Conservation (phyloP, 2,113 vertebrate genomes). For the Perca schrenkii region DNA sequence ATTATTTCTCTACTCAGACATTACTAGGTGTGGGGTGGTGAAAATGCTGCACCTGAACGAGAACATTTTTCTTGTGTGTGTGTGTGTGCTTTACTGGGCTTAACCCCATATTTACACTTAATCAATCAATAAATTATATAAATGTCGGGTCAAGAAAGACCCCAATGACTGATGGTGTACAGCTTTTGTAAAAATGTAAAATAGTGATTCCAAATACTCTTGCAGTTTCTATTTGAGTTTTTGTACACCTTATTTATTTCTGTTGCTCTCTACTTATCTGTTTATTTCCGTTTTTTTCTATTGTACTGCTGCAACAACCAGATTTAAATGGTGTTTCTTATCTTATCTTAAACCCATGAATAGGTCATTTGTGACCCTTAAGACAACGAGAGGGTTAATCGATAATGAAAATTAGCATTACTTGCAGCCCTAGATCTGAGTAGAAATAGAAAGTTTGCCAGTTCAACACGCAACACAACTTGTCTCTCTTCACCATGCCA, state of each 20-base stretch:
- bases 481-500: constrained; percentile 19
- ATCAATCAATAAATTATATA: too few species aligned
- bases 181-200: not conserved
- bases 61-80: not conserved
- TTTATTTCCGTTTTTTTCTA: too few species aligned
- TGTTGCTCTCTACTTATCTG: too few species aligned
- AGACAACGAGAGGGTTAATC: not conserved
- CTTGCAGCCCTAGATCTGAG: not conserved
- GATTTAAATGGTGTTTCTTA: not conserved
- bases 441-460: not conserved
- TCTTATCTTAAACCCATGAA: not conserved
- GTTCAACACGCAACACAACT: not conserved
- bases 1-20: too few species aligned
- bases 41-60: not conserved
- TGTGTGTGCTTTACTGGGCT: too few species aligned
- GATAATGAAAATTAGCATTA: not conserved
- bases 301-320: too few species aligned
- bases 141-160: not conserved
- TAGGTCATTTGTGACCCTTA: not conserved
- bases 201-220: not conserved
- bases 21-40: too few species aligned
- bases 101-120: too few species aligned
- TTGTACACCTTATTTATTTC: too few species aligned
- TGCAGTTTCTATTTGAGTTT: too few species aligned
- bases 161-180: not conserved